These are phyloP conservation scores for Apantesis nais DNA, from an alignment of 2,888 invertebrate genomes.

Conservation along the genomic window DNA sequence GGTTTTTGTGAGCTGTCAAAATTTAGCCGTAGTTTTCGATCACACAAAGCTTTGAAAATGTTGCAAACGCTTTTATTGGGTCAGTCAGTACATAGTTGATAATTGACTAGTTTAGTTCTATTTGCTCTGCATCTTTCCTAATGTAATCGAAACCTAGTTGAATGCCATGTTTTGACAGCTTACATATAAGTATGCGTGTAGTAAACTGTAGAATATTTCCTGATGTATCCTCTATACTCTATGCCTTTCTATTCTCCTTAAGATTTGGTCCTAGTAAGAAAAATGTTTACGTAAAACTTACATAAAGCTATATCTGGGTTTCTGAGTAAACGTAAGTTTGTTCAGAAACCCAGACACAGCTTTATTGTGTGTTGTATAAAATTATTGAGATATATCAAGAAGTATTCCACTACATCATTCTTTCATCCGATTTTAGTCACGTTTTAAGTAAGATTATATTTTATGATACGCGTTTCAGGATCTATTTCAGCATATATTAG, in stretches of 20 bases:
- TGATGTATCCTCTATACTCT: constrained; percentile 12
- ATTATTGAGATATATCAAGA: constrained; percentile 25
- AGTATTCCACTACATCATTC: constrained; percentile 34
- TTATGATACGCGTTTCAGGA: neutral
- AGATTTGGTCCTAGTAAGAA: neutral
- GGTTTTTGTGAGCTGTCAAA: constrained; percentile 43
- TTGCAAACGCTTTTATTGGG: neutral
- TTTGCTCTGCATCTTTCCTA: neutral
- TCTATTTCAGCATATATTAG: neutral
- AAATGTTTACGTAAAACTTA: neutral
- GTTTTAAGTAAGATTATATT: constrained; percentile 24
- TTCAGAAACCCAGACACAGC: neutral
- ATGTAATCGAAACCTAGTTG: neutral
- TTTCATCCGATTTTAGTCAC: constrained; percentile 29
- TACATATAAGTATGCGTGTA: constrained; percentile 22
- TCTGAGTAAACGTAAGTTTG: too few species aligned
- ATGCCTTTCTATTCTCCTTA: neutral
- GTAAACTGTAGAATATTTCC: constrained; percentile 27
- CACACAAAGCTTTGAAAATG: neutral
- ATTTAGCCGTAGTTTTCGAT: constrained; percentile 32
- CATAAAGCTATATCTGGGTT: too few species aligned
- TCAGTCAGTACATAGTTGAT: neutral
- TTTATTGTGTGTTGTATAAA: neutral
- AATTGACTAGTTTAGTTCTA: constrained; percentile 7
- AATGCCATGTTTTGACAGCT: constrained; percentile 45